A percentile compares a stretch with the other conserved stretches of the same genome.
These are phyloP conservation scores for Oreortyx pictus DNA, from an alignment of 2,797 vertebrate species.

Conservation along the genomic window DNA sequence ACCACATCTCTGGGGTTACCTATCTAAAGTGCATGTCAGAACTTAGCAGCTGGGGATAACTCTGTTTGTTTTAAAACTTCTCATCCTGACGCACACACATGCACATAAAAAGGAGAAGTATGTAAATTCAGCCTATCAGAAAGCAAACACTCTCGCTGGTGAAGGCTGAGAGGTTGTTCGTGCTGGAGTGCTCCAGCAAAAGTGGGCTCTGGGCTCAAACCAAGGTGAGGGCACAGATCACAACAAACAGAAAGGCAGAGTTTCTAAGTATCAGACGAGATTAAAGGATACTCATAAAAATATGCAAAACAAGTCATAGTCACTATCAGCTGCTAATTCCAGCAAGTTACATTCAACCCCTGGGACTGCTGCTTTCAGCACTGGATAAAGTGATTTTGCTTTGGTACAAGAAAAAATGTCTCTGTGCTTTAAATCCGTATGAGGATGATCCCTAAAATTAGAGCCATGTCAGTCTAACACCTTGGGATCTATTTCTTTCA, in stretches of 20 bases:
- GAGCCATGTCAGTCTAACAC: slow-evolving; percentile 32
- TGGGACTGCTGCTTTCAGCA: slow-evolving; percentile 15
- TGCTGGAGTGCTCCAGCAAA: slow-evolving; percentile 36
- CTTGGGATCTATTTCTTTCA: slow-evolving; percentile 39
- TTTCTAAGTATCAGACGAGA: background rate
- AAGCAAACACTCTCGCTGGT: slow-evolving; percentile 78
- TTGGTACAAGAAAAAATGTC: slow-evolving; percentile 9
- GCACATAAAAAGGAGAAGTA: slow-evolving; percentile 54
- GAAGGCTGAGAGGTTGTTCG: slow-evolving; percentile 69
- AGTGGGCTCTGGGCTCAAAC: slow-evolving; percentile 6
- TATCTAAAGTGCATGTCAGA: slow-evolving; percentile 82
- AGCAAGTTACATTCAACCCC: slow-evolving; percentile 22
- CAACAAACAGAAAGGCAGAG: background rate
- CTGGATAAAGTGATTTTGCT: slow-evolving; percentile 11
- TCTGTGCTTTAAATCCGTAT: background rate
- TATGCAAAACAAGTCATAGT: background rate
- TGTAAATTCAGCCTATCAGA: slow-evolving; percentile 81
- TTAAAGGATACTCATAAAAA: slow-evolving; percentile 37
- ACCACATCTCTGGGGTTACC: slow-evolving; percentile 62
- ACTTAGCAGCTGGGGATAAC: slow-evolving; percentile 81
- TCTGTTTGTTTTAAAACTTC: slow-evolving; percentile 79
- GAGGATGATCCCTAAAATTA: slow-evolving; percentile 23
- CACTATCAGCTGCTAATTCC: slow-evolving; percentile 18
- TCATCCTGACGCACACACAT: slow-evolving; percentile 54
- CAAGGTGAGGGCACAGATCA: background rate